Base-by-base conservation (phyloP, 2,797 vertebrate genomes). In the Dipus sagitta region DNA sequence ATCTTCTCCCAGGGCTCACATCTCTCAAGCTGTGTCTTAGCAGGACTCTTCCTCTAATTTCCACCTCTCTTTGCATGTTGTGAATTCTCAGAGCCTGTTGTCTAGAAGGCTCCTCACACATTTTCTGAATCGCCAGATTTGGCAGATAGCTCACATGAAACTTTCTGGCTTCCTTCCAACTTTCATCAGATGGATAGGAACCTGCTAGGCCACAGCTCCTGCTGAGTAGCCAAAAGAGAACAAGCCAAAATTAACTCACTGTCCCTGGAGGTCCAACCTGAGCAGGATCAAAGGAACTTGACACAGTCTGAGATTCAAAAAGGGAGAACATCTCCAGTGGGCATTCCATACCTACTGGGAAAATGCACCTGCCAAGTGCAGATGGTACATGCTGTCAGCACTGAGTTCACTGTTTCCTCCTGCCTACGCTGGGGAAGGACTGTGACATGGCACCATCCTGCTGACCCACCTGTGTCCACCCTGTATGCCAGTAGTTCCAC, bases 1-100 rank as follows among this genome's bases (percentile, higher is more conserved):
- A 0, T 67, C 28, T 75, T 32, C 60, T 64, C 23, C 68, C 20
- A 0, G 1, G 65, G n/a, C n/a, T 6, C 2, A 2, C 9, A 21
- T 58, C 60, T 90, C 26, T 60, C 15, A 3, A 8, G 17, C n/a
- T 1, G 3, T 7, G 6, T 12, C 68, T 68, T 11, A 2, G 52
- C 28, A 5, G 11, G 34, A 24, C 14, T 58, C 54, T 58, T 17
- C 0, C 17, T 58, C 15, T 0, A 3, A 21, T 4, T 9, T 11
- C 86, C 2, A 3, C 30, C 17, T 6, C 38, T 3, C 2, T 14
- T n/a, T 1, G 5, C 3, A 0, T 90, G 52, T 65, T 28, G 60
- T 85, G 10, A 32, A 28, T 77, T 62, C 76, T 2, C 5, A 38
- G 13, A 24, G 58, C 52, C 78, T 47, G 23, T n/a, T 4, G 0